Percentiles rank a stretch among this genome's conserved stretches.
phyloP scores from a whole-genome alignment of 2,888 invertebrate genomes.

The Cryptus viduatorius region DNA sequence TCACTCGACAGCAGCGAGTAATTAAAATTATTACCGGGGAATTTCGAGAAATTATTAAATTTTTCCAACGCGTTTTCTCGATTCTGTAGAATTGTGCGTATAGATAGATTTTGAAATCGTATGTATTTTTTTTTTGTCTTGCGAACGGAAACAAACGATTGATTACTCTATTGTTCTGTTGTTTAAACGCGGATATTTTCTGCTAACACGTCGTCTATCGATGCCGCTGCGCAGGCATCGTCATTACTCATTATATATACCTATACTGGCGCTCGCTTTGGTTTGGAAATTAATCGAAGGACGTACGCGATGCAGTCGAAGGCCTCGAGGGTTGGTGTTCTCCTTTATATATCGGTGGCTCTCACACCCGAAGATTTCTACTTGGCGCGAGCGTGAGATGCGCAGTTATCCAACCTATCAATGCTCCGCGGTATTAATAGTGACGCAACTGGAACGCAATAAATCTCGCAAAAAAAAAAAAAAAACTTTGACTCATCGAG shows the following conservation, averaged over 20 bases:
- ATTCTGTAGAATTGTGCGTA: too few relatives aligned
- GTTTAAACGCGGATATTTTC: neutral
- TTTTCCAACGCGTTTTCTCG: too few relatives aligned
- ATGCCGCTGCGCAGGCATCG: neutral
- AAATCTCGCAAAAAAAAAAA: constrained; percentile 14
- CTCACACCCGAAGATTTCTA: constrained; percentile 1
- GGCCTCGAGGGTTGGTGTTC: constrained; percentile 52
- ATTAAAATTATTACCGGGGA: too few relatives aligned
- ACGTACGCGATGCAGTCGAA: constrained; percentile 49
- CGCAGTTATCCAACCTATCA: constrained; percentile 17
- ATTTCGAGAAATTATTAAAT: too few relatives aligned
- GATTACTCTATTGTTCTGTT: neutral
- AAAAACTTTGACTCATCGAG: neutral
- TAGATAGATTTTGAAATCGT: too few relatives aligned
- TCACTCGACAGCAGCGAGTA: too few relatives aligned
- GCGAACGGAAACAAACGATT: neutral
- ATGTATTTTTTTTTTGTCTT: too few relatives aligned
- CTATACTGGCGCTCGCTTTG: constrained; percentile 29
- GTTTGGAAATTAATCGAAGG: constrained; percentile 62
- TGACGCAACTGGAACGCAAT: neutral
- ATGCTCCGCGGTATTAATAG: neutral
- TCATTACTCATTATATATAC: constrained; percentile 41
- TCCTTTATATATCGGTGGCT: neutral
- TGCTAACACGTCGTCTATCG: neutral
- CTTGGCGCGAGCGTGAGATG: neutral